Evolutionary conservation across 2,113 vertebrate genomes (phyloP).

Genomic region (Rhea americana): DNA sequence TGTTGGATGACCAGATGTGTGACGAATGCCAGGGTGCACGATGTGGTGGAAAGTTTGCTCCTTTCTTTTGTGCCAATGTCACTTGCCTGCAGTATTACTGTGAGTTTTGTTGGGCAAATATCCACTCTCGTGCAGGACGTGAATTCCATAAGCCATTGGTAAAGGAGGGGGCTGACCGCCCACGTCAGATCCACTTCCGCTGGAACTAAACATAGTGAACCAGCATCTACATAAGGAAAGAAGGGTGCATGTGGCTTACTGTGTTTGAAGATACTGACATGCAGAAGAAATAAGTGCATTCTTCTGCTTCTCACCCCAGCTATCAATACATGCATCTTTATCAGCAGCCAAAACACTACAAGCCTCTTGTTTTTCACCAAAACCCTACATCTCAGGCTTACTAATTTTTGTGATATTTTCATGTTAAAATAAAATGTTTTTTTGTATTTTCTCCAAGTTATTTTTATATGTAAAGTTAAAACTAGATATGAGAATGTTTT

Average conservation of each 20-base stretch:
- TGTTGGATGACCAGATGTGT: conserved; percentile 97
- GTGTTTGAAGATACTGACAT: conserved; percentile 81
- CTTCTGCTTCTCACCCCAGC: conserved; percentile 88
- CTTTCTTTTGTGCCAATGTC: conserved; percentile 98
- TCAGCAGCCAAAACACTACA: conserved; percentile 98
- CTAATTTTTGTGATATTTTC: conserved; percentile 98
- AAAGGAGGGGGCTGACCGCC: conserved; percentile 96
- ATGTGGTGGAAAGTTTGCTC: conserved; percentile 95
- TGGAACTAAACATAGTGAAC: conserved; percentile 87
- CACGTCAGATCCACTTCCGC: conserved; percentile 98
- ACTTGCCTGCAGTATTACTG: conserved; percentile 99
- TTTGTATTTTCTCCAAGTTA: conserved; percentile 98
- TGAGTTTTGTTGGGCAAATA: conserved; percentile 99
- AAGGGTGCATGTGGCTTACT: conserved; percentile 86
- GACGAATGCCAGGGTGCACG: conserved; percentile 97
- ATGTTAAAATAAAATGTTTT: conserved; percentile 95
- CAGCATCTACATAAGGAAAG: conserved; percentile 75
- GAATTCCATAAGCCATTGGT: conserved; percentile 99
- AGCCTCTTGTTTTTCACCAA: conserved; percentile 98
- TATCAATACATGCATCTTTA: conserved; percentile 95
- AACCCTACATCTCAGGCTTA: conserved; percentile 98
- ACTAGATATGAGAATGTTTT: conserved; percentile 94
- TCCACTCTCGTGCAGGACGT: conserved; percentile 96
- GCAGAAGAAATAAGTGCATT: conserved; percentile 89
- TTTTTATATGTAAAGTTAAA: conserved; percentile 99